Evolutionary conservation across 92 coral and sea anemone species (phyloP).

Genomic region (Zoanthus gigantus): DNA sequence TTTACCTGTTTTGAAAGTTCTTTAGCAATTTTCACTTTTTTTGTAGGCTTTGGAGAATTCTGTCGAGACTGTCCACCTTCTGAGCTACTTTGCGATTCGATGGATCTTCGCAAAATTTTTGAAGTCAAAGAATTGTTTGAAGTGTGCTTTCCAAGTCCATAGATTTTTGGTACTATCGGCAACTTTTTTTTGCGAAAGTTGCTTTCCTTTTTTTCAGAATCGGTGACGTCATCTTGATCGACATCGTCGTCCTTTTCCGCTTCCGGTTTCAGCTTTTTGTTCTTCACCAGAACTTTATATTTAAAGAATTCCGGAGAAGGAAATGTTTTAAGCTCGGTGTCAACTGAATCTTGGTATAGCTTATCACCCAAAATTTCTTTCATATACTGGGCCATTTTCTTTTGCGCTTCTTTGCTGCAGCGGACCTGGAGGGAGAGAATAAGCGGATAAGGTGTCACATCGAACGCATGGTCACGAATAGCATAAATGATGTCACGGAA

Average conservation of each 20-base stretch:
- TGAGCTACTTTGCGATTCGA: not conserved
- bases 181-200: not conserved
- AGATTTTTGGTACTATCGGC: too few species aligned
- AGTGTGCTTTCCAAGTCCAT: not conserved
- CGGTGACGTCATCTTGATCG: slow-evolving; percentile 49
- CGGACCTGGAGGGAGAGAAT: slow-evolving; percentile 74
- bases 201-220: slow-evolving; percentile 46
- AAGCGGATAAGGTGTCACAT: slow-evolving; percentile 75
- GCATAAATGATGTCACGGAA: slow-evolving; percentile 69
- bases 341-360: slow-evolving; percentile 52
- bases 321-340: slow-evolving; percentile 21
- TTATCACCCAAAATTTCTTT: slow-evolving; percentile 57
- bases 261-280: slow-evolving; percentile 59
- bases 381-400: slow-evolving; percentile 70
- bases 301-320: slow-evolving; percentile 81
- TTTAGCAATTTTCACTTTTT: slow-evolving; percentile 62
- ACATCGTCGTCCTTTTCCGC: slow-evolving; percentile 58
- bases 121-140: not conserved
- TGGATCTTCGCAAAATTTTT: not conserved
- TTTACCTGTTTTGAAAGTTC: slow-evolving; percentile 75
- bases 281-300: slow-evolving; percentile 70
- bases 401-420: slow-evolving; percentile 76
- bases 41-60: slow-evolving; percentile 50
- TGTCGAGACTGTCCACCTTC: not conserved
- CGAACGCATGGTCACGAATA: slow-evolving; percentile 73